Evolutionary conservation across 2,797 vertebrate genomes (phyloP), one percentile per base, ranked within the genome.

Genomic region (Macropodus opercularis): DNA sequence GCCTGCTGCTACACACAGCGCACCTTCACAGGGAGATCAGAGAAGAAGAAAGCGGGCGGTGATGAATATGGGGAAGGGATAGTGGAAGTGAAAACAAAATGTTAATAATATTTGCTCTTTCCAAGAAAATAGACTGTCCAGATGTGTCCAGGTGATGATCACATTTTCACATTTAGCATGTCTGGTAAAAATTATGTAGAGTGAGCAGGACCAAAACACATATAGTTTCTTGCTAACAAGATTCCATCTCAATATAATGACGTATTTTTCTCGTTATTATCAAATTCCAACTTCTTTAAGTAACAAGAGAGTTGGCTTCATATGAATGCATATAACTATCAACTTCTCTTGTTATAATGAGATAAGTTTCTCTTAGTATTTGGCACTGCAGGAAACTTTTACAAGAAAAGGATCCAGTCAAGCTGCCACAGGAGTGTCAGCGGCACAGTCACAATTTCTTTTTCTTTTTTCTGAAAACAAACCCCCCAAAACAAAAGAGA

Each of bases 11-110:
- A 71, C 7, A 49, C 7, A 49, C 35, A 18, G 55, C 63, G 56
- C 73, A 79, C 74, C 67, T 79, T 80, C 18, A 2, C 49, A 7
- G 44, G 46, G 69, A 69, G 84, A 85, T 81, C 67, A 77, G 66
- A 73, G 73, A 47, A 44, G 52, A 47, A 47, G 70, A 34, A 50
- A 13, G 50, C 49, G 58, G 64, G 53, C 0, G 21, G 41, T 32
- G 71, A 59, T 69, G 69, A 60, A 53, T 52, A 42, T 13, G 40
- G 67, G 55, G 67, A 50, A 6, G 38, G 3, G 14, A n/a, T n/a
- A 22, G 35, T 15, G 18, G 18, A 1, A n/a, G 32, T 36, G 55
- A 66, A 60, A 1, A 50, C 55, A 24, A 15, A 64, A 62, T 52
- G 41, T 70, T 70, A 67, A 69, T 72, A 38, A 35, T 69, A 49